Conservation (phyloP, 1,140 invertebrate genomes). For the Melitaea cinxia region DNA sequence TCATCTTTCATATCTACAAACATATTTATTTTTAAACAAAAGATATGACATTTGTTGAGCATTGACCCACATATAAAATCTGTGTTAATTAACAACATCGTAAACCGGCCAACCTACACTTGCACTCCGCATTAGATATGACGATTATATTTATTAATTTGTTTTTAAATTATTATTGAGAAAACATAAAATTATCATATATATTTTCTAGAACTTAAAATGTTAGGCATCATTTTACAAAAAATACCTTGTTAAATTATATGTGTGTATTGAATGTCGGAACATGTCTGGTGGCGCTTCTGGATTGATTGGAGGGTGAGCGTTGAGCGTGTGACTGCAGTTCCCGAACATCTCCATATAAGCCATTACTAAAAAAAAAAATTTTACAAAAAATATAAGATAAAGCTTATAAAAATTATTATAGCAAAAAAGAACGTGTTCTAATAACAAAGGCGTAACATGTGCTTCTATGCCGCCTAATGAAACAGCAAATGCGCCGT, state of each 20-base stretch:
- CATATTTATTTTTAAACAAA: neutral
- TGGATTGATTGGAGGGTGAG: conserved; percentile 81
- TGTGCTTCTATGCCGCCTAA: conserved; percentile 49
- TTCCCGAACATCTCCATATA: conserved; percentile 98
- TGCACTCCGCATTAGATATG: too few species aligned
- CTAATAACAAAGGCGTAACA: conserved; percentile 49
- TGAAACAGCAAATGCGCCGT: conserved; percentile 60
- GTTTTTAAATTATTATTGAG: too few species aligned
- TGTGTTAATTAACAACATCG: conserved; percentile 13
- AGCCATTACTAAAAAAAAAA: conserved; percentile 89
- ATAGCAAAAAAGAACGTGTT: conserved; percentile 49
- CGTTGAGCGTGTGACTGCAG: conserved; percentile 84
- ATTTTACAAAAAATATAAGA: conserved; percentile 12
- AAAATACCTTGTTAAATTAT: conserved; percentile 84
- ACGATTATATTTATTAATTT: too few species aligned
- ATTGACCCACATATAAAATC: conserved; percentile 4
- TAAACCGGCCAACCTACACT: neutral
- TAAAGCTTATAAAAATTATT: conserved; percentile 30
- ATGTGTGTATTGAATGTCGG: conserved; percentile 91
- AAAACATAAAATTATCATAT: too few species aligned
- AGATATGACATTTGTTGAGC: neutral
- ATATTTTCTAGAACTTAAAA: too few species aligned
- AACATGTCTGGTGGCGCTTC: conserved; percentile 85
- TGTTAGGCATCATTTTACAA: too few species aligned
- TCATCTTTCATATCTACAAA: neutral